Evolutionary conservation across 2,888 invertebrate species (phyloP).

Genomic region (Eustalomyia histrio): DNA sequence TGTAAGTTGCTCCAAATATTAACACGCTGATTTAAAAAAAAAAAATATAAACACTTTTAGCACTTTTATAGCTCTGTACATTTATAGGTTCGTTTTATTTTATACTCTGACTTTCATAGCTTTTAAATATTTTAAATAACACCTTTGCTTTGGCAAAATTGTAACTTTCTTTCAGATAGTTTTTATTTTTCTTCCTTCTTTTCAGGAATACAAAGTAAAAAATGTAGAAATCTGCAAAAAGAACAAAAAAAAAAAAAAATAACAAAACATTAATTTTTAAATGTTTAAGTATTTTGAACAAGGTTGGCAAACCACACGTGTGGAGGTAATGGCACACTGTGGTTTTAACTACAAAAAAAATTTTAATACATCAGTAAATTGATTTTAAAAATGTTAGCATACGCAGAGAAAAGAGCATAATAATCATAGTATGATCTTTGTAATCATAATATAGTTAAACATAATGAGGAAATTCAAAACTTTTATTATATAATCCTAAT

Average conservation of each 20-base stretch:
- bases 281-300: constrained; percentile 35
- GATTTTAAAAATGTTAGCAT: no score
- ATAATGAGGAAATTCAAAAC: no score
- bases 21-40: no score
- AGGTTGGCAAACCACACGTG: background rate
- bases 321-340: background rate
- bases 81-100: no score
- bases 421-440: no score
- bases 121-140: constrained; percentile 14
- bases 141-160: constrained; percentile 8
- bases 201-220: constrained; percentile 30
- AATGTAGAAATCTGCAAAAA: constrained; percentile 45
- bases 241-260: constrained; percentile 21
- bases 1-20: no score
- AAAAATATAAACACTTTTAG: no score
- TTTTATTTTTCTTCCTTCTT: background rate
- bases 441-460: no score
- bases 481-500: no score
- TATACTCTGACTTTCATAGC: background rate
- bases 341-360: background rate
- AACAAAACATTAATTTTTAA: constrained; percentile 46
- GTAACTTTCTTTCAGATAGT: background rate
- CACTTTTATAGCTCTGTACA: no score
- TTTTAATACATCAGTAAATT: no score
- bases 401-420: no score